Evolutionary conservation across 2,888 invertebrate species (phyloP).

Genomic region (Plebejus argus): DNA sequence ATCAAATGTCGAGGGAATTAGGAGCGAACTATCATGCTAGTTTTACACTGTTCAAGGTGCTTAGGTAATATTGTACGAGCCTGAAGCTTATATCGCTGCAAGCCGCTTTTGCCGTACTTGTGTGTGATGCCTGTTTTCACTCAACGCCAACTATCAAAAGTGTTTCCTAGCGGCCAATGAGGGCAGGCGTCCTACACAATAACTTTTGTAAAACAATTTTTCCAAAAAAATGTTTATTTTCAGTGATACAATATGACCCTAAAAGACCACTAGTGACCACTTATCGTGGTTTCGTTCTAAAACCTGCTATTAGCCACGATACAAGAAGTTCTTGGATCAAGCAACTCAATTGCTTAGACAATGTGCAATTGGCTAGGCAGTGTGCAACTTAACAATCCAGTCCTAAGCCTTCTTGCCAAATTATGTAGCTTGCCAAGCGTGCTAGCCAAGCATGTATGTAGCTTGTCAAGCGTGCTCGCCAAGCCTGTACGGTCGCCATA

Average conservation of each 20-base stretch:
- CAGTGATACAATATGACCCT: no score
- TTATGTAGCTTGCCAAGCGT: neutral
- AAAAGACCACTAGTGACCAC: no score
- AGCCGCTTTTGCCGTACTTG: neutral
- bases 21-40: neutral
- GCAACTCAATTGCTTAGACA: no score
- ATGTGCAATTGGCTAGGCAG: no score
- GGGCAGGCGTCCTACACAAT: no score
- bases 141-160: neutral
- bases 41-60: neutral
- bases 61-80: neutral
- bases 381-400: neutral
- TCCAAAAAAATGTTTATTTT: no score
- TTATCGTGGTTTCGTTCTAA: no score
- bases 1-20: slow-evolving; percentile 23
- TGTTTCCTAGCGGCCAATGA: no score
- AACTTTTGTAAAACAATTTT: no score
- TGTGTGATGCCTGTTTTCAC: neutral
- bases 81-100: neutral
- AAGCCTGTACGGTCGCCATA: neutral
- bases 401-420: neutral
- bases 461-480: neutral
- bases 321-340: no score
- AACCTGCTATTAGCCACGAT: no score
- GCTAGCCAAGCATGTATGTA: neutral